A percentile compares a stretch with the other conserved stretches of the same genome.
Evolutionary conservation across 2,113 vertebrate genomes (phyloP).

Genomic region (Myotis brandtii): DNA sequence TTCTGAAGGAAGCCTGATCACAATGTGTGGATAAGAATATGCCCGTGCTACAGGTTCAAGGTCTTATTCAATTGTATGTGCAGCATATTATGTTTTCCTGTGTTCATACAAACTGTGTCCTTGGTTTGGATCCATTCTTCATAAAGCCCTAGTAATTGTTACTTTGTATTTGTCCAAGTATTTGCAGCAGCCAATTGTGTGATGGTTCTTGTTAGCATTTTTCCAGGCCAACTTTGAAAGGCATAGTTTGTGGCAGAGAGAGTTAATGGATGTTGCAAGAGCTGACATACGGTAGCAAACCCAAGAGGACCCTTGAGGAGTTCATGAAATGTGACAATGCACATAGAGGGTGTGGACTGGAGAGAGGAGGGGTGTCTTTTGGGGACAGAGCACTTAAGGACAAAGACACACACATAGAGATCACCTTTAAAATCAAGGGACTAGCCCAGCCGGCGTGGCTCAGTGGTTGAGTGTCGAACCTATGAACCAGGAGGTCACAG

Average conservation of each 20-base stretch:
- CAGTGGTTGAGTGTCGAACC: too few species aligned
- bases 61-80: not conserved
- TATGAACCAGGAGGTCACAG: too few species aligned
- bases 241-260: not conserved
- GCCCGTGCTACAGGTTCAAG: not conserved
- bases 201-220: not conserved
- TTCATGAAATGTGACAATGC: not conserved
- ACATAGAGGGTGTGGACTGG: not conserved
- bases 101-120: not conserved
- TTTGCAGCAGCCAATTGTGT: not conserved
- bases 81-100: not conserved
- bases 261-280: not conserved
- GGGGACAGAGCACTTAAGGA: not conserved
- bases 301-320: not conserved
- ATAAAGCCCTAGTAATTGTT: not conserved
- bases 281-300: not conserved
- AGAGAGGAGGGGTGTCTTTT: not conserved
- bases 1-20: conserved; percentile 2
- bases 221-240: not conserved
- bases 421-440: not conserved
- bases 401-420: not conserved
- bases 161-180: not conserved
- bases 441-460: not conserved
- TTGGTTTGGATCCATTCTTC: not conserved
- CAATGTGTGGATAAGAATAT: not conserved